Evolutionary conservation across 2,888 invertebrate genomes (phyloP).

Genomic region (Caenorhabditis sp.): DNA sequence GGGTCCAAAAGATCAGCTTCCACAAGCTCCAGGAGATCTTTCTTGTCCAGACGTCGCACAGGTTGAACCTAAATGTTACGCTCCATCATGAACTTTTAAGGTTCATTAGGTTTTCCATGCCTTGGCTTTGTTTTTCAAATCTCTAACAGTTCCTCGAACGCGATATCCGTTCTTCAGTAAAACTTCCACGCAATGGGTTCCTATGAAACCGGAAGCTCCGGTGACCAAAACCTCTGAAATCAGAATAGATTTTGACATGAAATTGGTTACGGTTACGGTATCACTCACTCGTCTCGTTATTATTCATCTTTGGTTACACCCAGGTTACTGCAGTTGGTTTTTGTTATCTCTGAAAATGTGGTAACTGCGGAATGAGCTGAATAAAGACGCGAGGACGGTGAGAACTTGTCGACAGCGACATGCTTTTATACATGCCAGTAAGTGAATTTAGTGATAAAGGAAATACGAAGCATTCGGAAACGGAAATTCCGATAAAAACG

Average conservation of each 20-base stretch:
- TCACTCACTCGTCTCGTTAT: slow-evolving; percentile 50
- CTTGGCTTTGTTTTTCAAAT: slow-evolving; percentile 71
- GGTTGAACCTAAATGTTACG: slow-evolving; percentile 58
- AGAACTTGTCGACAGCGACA: slow-evolving; percentile 36
- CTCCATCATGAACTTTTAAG: no score
- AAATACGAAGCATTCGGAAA: slow-evolving; percentile 39
- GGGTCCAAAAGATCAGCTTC: slow-evolving; percentile 75
- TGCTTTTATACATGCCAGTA: slow-evolving; percentile 30
- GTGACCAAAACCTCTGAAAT: slow-evolving; percentile 81
- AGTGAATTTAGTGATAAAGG: slow-evolving; percentile 37
- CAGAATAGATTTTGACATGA: background rate
- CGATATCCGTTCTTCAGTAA: slow-evolving; percentile 81
- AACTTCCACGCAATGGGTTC: slow-evolving; percentile 81
- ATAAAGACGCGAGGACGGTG: slow-evolving; percentile 11
- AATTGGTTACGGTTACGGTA: background rate
- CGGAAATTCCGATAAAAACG: slow-evolving; percentile 36
- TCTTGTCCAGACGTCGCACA: slow-evolving; percentile 57
- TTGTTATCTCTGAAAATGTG: slow-evolving; percentile 9
- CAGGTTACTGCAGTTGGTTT: background rate
- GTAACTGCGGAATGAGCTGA: background rate
- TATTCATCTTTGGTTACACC: slow-evolving; percentile 21
- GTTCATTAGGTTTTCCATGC: no score
- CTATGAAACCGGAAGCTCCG: slow-evolving; percentile 82
- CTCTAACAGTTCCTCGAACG: slow-evolving; percentile 81
- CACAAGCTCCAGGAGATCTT: slow-evolving; percentile 70